A percentile compares a stretch with the other conserved stretches of the same genome.
Evolutionary conservation across 2,797 vertebrate species (phyloP).

Genomic region (Rostrhamus sociabilis): DNA sequence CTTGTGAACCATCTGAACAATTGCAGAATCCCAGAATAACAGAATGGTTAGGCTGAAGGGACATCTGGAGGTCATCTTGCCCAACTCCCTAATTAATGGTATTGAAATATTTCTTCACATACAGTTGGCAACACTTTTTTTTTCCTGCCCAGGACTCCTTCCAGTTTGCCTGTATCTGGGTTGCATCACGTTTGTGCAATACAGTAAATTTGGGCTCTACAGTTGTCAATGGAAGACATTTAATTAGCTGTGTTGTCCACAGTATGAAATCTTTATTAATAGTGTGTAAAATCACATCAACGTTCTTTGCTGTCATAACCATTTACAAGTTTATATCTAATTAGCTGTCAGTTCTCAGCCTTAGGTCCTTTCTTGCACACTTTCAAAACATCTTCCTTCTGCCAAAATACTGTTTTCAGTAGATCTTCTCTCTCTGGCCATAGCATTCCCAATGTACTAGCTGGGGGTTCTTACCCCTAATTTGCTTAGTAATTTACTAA

Average conservation of each 20-base stretch:
- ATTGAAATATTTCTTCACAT: background rate
- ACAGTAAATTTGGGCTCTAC: background rate
- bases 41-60: background rate
- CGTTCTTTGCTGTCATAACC: background rate
- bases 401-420: background rate
- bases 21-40: background rate
- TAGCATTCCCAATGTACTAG: background rate
- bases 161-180: background rate
- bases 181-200: background rate
- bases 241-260: background rate
- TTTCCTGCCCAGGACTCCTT: background rate
- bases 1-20: background rate
- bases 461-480: fast-evolving
- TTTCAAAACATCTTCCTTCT: background rate
- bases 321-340: background rate
- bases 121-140: background rate
- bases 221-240: background rate
- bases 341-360: background rate
- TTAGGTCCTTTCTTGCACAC: background rate
- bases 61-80: background rate
- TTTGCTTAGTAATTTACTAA: background rate
- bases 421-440: background rate
- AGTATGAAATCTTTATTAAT: background rate
- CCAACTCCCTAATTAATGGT: background rate
- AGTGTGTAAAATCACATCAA: background rate